Evolutionary conservation across 2,113 vertebrate genomes (phyloP), one percentile per base, ranked within the genome.

Genomic region (Spea bombifrons): DNA sequence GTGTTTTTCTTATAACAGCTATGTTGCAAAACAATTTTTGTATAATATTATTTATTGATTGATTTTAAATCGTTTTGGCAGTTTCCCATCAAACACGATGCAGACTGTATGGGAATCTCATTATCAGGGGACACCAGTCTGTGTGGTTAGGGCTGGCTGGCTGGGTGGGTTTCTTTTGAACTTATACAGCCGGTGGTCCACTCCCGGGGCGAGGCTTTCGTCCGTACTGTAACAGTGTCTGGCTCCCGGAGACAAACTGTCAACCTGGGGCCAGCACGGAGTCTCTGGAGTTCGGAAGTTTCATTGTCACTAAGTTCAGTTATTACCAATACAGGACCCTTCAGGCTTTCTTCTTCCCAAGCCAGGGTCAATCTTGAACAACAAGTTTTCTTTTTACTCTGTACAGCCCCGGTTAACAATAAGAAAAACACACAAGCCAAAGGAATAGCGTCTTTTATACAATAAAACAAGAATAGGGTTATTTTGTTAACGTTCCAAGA

Each of bases 171-270:
- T 53, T 88, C 85, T 83, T 83, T 86, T 71, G 82, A 85, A 81
- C 74, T 45, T 77, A 81, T 86, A 86, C 81, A 80, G 85, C 86
- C 84, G 81, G 81, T 80, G 84, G 84, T 80, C 84, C 65, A 83
- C 79, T 81, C 83, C 73, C 83, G 83, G 85, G 83, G 83, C 52
- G 82, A 78, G 82, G 84, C 44, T 82, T 83, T 75, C 49, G 80
- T 84, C 71, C 69, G 46, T 74, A 66, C 67, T 0, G 47, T 84
- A 83, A 86, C 86, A 89, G 83, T 85, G 84, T 81, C 67, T 75
- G 82, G 66, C 64, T 88, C 82, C 73, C 30, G 80, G 57, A 85
- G 80, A 84, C 83, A 75, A 86, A 86, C 88, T 87, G 90, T 86
- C 88, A 85, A 85, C 82, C 82, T 82, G 83, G 88, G 86, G 86